Evolutionary conservation across 2,888 invertebrate species (phyloP).

Genomic region (Strigamia transsilvanica): DNA sequence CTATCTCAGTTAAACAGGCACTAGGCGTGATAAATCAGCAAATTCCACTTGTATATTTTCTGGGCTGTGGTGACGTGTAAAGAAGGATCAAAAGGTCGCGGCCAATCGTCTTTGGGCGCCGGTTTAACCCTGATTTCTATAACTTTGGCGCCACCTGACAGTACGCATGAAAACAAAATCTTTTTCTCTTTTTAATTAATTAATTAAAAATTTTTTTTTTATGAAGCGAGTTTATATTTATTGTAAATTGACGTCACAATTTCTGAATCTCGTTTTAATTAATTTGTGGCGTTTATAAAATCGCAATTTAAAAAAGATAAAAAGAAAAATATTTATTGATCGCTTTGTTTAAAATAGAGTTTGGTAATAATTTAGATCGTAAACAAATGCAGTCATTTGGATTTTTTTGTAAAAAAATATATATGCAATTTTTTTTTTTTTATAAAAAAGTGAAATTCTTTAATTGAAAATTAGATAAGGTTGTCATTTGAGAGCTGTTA

Average conservation of each 20-base stretch:
- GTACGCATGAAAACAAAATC: neutral
- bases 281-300: neutral
- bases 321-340: slow-evolving; percentile 13
- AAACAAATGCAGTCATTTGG: slow-evolving; percentile 34
- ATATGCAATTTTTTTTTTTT: neutral
- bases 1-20: slow-evolving; percentile 9
- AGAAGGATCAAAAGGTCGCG: slow-evolving; percentile 22
- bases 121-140: slow-evolving; percentile 31
- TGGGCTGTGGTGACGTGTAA: neutral
- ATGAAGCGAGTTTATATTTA: neutral
- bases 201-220: too few relatives aligned
- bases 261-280: neutral
- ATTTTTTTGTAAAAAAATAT: neutral
- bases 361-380: slow-evolving; percentile 27
- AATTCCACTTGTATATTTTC: neutral
- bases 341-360: slow-evolving; percentile 9
- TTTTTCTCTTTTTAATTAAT: neutral
- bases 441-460: slow-evolving; percentile 6
- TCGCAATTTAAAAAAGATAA: neutral
- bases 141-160: slow-evolving; percentile 31
- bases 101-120: slow-evolving; percentile 1
- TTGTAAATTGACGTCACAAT: neutral
- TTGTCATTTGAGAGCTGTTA: slow-evolving; percentile 38
- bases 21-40: neutral
- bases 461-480: slow-evolving; percentile 33